Evolutionary conservation across 2,888 invertebrate species (phyloP).

Genomic region (Furcula furcula): DNA sequence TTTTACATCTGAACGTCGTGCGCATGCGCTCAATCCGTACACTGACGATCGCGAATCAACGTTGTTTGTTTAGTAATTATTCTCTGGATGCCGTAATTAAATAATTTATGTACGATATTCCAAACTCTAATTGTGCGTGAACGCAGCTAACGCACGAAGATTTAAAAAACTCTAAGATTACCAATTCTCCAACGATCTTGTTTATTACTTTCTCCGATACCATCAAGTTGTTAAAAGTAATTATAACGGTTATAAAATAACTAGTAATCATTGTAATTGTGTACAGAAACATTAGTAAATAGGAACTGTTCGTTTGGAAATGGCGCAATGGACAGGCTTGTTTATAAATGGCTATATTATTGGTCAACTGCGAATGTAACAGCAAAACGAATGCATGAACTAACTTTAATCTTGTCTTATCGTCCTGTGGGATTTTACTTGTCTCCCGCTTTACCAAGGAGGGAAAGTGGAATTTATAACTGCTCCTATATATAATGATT

Average conservation of each 20-base stretch:
- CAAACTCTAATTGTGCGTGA: slow-evolving; percentile 1
- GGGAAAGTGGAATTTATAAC: too few species aligned
- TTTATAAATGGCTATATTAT: slow-evolving; percentile 3
- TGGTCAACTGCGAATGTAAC: slow-evolving; percentile 7
- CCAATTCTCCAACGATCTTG: slow-evolving; percentile 12
- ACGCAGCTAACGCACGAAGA: slow-evolving; percentile 2
- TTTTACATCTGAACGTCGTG: slow-evolving; percentile 21
- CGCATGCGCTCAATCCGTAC: too few species aligned
- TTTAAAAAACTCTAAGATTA: slow-evolving; percentile 4
- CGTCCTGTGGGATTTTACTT: too few species aligned
- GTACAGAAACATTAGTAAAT: slow-evolving; percentile 12
- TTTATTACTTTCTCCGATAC: slow-evolving; percentile 28
- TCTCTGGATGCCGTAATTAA: neutral
- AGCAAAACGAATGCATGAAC: slow-evolving; percentile 4
- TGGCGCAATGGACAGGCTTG: slow-evolving; percentile 6
- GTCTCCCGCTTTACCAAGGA: too few species aligned
- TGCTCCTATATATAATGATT: too few species aligned
- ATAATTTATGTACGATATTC: neutral
- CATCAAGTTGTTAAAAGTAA: slow-evolving; percentile 11
- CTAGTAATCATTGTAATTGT: slow-evolving; percentile 21
- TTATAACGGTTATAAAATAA: slow-evolving; percentile 25
- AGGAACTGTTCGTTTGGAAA: slow-evolving; percentile 6
- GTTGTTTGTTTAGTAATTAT: slow-evolving; percentile 5
- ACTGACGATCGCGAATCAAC: slow-evolving; percentile 1
- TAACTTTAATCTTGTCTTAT: too few species aligned